These are phyloP conservation scores for Rutpela maculata DNA, from an alignment of 2,888 invertebrate genomes.

Conservation along the genomic window DNA sequence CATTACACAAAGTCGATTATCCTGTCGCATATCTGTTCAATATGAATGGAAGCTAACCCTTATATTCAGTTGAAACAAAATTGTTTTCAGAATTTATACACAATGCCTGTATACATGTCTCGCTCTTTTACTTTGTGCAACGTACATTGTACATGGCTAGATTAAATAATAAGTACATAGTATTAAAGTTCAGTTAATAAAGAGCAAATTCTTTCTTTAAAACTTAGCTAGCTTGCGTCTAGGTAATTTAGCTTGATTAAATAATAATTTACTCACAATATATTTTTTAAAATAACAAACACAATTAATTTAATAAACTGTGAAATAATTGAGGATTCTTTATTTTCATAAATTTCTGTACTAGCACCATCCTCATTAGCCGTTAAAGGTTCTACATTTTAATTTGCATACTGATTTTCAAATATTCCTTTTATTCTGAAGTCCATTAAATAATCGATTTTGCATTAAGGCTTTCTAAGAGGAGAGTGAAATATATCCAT, in stretches of 20 bases:
- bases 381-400: neutral
- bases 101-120: neutral
- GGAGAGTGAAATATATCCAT: too few relatives aligned
- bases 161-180: conserved; percentile 10
- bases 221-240: neutral
- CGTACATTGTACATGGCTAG: conserved; percentile 9
- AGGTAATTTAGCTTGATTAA: conserved; percentile 3
- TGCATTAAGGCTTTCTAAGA: neutral
- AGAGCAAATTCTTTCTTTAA: neutral
- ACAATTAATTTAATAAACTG: neutral
- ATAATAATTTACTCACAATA: neutral
- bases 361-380: neutral
- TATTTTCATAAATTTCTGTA: neutral
- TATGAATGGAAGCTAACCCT: neutral
- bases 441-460: neutral
- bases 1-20: too few relatives aligned
- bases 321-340: neutral
- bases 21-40: too few relatives aligned
- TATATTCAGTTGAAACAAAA: neutral
- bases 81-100: neutral
- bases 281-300: neutral
- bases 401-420: neutral
- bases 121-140: neutral
- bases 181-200: conserved; percentile 9
- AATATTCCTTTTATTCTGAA: neutral